These are phyloP conservation scores for Tolypeutes matacus DNA, from an alignment of 2,797 vertebrate species.

Conservation along the genomic window DNA sequence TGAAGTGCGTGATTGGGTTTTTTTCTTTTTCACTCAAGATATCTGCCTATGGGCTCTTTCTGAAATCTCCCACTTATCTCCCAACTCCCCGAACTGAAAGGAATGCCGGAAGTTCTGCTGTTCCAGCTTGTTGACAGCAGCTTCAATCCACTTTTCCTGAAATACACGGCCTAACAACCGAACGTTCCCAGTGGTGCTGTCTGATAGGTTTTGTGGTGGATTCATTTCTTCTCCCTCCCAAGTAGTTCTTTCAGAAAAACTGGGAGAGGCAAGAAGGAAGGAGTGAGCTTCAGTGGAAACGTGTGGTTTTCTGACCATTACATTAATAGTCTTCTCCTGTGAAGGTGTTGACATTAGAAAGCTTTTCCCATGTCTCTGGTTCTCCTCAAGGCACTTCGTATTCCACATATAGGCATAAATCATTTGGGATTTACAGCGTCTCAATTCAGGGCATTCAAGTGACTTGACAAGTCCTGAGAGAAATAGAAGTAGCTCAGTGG, in stretches of 20 bases:
- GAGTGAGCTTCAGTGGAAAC: not conserved
- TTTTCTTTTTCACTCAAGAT: not conserved
- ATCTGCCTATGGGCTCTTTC: not conserved
- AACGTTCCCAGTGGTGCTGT: accelerated
- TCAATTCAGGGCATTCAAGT: not conserved
- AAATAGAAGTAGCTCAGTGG: not conserved
- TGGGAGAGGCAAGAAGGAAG: not conserved
- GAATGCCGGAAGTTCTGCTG: not conserved
- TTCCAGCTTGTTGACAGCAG: not conserved
- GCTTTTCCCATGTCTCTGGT: not conserved
- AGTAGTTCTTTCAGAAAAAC: not conserved
- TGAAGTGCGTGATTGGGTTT: not conserved
- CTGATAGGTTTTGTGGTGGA: not conserved
- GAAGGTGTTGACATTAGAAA: not conserved
- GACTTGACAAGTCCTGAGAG: not conserved
- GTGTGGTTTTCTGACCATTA: not conserved
- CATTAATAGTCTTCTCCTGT: not conserved
- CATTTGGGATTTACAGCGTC: not conserved
- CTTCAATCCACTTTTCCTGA: not conserved
- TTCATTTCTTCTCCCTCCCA: not conserved
- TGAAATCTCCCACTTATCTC: not conserved
- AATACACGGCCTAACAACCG: not conserved
- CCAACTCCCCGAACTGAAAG: not conserved
- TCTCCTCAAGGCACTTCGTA: not conserved
- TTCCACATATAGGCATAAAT: not conserved